Conservation (phyloP, 2,797 vertebrate species). For the Cyprinodon diabolis region DNA sequence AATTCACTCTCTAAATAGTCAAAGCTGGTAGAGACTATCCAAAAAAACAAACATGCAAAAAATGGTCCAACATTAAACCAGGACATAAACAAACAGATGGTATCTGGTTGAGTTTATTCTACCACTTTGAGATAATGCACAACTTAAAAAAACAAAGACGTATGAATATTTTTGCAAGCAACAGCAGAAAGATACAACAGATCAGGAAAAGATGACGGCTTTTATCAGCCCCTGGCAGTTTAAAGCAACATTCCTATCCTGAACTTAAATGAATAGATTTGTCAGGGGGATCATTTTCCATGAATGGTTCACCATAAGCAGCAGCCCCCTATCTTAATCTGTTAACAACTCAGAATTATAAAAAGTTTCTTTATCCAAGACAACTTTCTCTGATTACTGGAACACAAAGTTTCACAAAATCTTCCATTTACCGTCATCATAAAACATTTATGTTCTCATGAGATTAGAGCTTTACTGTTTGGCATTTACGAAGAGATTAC, state of each 20-base stretch:
- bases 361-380: neutral
- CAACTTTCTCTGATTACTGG: conserved; percentile 20
- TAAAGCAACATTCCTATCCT: neutral
- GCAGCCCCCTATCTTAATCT: neutral
- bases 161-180: neutral
- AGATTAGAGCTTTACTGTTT: conserved; percentile 53
- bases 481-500: conserved; percentile 51
- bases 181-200: neutral
- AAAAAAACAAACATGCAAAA: too few species aligned
- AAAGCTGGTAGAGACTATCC: too few species aligned
- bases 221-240: neutral
- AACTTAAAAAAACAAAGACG: neutral
- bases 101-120: too few species aligned
- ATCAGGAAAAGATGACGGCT: neutral
- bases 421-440: conserved; percentile 14
- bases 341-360: neutral
- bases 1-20: too few species aligned
- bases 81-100: too few species aligned
- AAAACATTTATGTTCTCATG: conserved; percentile 54
- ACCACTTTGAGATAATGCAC: too few species aligned
- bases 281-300: neutral
- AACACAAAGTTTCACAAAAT: conserved; percentile 29
- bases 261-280: neutral
- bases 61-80: too few species aligned
- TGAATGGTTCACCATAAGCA: neutral